Conservation (phyloP, 2,888 invertebrate species). For the Cosmopolites sordidus region DNA sequence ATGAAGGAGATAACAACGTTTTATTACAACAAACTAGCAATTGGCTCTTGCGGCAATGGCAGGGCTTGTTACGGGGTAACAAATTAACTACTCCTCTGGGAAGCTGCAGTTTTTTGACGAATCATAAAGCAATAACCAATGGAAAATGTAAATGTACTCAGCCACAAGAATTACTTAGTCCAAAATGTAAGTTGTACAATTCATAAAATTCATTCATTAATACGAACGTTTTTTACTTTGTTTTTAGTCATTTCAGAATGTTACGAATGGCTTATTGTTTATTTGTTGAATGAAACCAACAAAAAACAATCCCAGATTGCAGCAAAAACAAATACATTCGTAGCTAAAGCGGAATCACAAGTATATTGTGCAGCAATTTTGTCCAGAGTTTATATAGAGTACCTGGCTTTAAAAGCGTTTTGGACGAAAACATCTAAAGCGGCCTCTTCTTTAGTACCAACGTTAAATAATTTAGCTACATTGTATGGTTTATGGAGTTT, state of each 20-base stretch:
- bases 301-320: slow-evolving; percentile 56
- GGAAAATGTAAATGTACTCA: slow-evolving; percentile 42
- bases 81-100: slow-evolving; percentile 63
- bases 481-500: slow-evolving; percentile 57
- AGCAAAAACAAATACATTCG: slow-evolving; percentile 61
- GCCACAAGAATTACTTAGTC: slow-evolving; percentile 41
- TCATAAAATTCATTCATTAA: not conserved
- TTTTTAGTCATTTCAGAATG: slow-evolving; percentile 63
- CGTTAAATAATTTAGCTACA: slow-evolving; percentile 53
- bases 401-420: slow-evolving; percentile 54
- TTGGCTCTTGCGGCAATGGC: slow-evolving; percentile 73
- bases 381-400: slow-evolving; percentile 74
- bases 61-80: slow-evolving; percentile 47
- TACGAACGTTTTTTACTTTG: not conserved
- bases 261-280: slow-evolving; percentile 82
- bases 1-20: slow-evolving; percentile 93
- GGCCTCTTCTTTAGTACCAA: slow-evolving; percentile 34
- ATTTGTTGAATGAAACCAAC: slow-evolving; percentile 68
- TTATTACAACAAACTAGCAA: slow-evolving; percentile 86
- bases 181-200: slow-evolving; percentile 42
- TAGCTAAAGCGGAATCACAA: slow-evolving; percentile 71
- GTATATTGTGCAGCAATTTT: slow-evolving; percentile 74
- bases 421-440: slow-evolving; percentile 48
- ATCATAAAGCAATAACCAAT: slow-evolving; percentile 50
- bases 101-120: slow-evolving; percentile 64